phyloP scores from a whole-genome alignment of 2,797 vertebrate genomes.

The Oreonectes daqikongensis region DNA sequence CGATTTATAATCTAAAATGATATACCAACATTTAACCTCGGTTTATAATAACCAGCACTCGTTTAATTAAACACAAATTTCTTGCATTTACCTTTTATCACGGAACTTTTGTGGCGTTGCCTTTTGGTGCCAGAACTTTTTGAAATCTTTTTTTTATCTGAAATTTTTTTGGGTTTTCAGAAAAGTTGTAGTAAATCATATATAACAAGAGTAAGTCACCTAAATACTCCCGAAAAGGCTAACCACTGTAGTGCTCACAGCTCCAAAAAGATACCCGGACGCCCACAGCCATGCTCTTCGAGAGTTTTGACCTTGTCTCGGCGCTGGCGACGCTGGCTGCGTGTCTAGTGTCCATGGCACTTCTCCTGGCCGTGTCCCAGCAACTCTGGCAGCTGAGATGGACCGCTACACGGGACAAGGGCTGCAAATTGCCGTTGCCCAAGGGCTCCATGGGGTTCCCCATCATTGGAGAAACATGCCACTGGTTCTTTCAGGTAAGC shows the following conservation, averaged over 20 bases:
- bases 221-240: neutral
- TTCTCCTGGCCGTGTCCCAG: conserved; percentile 92
- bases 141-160: neutral
- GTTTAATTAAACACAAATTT: conserved; percentile 57
- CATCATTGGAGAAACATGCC: conserved; percentile 95
- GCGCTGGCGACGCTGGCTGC: conserved; percentile 92
- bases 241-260: conserved; percentile 27
- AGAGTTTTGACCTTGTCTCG: conserved; percentile 91
- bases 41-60: conserved; percentile 49
- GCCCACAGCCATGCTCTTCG: conserved; percentile 85
- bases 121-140: conserved; percentile 20
- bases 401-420: conserved; percentile 94
- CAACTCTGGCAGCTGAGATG: conserved; percentile 96
- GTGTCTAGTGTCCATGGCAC: conserved; percentile 91
- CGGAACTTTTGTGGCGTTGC: too few relatives aligned
- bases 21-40: conserved; percentile 56
- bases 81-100: conserved; percentile 8
- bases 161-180: neutral
- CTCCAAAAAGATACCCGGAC: conserved; percentile 54
- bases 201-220: neutral
- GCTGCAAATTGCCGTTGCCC: conserved; percentile 93
- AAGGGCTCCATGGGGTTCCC: conserved; percentile 98
- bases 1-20: conserved; percentile 55
- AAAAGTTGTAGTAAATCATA: conserved; percentile 29
- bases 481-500: conserved; percentile 97